Evolutionary conservation across 2,797 vertebrate genomes (phyloP), one percentile per base, ranked within the genome.

Genomic region (Chaetophractus vellerosus): DNA sequence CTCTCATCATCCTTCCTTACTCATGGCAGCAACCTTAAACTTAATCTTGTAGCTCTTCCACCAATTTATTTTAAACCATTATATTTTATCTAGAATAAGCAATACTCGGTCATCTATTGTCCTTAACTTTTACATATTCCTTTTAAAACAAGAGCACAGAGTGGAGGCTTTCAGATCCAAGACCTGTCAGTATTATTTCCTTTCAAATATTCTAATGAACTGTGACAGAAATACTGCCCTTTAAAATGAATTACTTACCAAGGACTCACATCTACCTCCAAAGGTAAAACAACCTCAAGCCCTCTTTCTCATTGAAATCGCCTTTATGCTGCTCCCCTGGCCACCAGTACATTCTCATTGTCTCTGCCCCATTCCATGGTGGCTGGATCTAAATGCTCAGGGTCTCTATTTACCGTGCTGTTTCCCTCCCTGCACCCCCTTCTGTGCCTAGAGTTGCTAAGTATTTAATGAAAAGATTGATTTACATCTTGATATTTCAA

Each of bases 401-500:
- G 16, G 23, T 71, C 59, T 81, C 7, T 15, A 10, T 80, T 78
- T 36, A n/a, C 57, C 18, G 31, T 3, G 2, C 61, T 41, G 2
- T 31, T 91, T 78, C 7, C 18, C 36, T 71, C 23, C 6, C 31
- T 61, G 11, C 0, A 28, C 59, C 45, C 50, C 23, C 12, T 91
- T 91, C 23, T 69, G 57, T 45, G 31, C 63, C 23, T 85, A 18
- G 10, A 75, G 57, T 41, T 96, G 83, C 57, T 87, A 96, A 80
- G 95, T 83, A n/a, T 76, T 96, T 93, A 59, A 16, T 24, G 36
- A 90, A 91, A 88, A 21, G 8, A 59, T 71, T 71, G 87, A 92
- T 92, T 95, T 96, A 57, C 57, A 89, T 57, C n/a, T 82, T 95
- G 76, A 45, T 96, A 90, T 90, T 96, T 97, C 84, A 92, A 82